Conservation (phyloP, 2,797 vertebrate genomes). For the Pteronotus mesoamericanus region DNA sequence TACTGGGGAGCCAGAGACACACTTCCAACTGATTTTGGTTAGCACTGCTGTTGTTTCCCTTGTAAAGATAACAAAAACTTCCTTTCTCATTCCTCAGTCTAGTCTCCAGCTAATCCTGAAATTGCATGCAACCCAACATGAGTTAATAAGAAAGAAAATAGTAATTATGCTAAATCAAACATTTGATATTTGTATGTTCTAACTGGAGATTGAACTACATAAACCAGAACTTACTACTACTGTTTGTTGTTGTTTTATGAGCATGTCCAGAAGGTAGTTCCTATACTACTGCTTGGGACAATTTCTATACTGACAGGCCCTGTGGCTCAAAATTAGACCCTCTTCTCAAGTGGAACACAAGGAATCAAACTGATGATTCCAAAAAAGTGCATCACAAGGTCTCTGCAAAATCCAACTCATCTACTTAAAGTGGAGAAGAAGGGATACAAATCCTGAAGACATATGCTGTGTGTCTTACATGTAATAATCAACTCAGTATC, state of each 20-base stretch:
- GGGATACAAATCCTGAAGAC: slow-evolving; percentile 11
- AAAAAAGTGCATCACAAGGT: slow-evolving; percentile 19
- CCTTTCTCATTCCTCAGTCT: slow-evolving; percentile 53
- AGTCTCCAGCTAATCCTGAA: slow-evolving; percentile 59
- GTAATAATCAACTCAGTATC: not conserved
- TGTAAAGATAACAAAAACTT: slow-evolving; percentile 39
- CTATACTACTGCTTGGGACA: not conserved
- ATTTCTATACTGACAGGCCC: not conserved
- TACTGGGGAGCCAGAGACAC: not conserved
- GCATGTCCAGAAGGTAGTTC: not conserved
- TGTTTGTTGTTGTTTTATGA: not conserved
- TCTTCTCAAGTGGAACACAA: not conserved
- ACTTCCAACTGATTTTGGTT: slow-evolving; percentile 37
- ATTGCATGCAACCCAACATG: slow-evolving; percentile 32
- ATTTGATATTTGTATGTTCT: slow-evolving; percentile 60
- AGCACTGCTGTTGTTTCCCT: not conserved
- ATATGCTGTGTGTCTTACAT: not conserved
- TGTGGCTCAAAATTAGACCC: not conserved
- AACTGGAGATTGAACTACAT: slow-evolving; percentile 26
- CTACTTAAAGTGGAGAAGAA: not conserved
- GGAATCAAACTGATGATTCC: not conserved
- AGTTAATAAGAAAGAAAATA: slow-evolving; percentile 68
- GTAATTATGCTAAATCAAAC: slow-evolving; percentile 63
- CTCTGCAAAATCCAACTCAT: not conserved
- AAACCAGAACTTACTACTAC: slow-evolving; percentile 40